These are phyloP conservation scores for Cantharis rustica DNA, from an alignment of 2,888 invertebrate genomes.

Conservation along the genomic window DNA sequence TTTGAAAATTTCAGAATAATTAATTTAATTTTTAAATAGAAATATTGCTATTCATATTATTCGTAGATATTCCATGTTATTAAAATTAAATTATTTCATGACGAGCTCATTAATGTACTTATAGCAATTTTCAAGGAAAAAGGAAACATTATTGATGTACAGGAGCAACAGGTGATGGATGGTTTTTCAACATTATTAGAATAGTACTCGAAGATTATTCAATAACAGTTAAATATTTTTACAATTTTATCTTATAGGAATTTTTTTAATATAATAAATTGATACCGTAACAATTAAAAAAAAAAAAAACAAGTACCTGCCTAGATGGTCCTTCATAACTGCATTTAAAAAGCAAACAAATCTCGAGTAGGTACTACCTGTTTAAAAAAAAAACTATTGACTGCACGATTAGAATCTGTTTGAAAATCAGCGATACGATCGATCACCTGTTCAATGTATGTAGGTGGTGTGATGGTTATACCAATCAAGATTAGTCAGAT, in stretches of 20 bases:
- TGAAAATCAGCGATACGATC: neutral
- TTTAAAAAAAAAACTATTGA: neutral
- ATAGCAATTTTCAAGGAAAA: neutral
- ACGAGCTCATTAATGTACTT: neutral
- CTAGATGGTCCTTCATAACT: neutral
- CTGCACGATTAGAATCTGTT: neutral
- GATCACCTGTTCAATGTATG: neutral
- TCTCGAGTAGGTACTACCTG: neutral
- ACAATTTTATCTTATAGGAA: neutral
- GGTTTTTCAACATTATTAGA: neutral
- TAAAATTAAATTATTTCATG: neutral
- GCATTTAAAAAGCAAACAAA: neutral
- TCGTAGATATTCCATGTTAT: neutral
- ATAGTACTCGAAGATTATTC: no score
- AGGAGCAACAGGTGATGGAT: neutral
- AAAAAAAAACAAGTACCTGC: neutral
- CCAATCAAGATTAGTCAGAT: neutral
- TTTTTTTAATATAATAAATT: neutral
- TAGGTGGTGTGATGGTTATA: neutral
- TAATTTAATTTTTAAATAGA: neutral
- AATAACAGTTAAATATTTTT: no score
- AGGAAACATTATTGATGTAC: neutral
- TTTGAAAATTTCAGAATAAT: neutral
- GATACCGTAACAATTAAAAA: neutral
- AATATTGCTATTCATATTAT: neutral